Percentiles rank a stretch among this genome's conserved stretches.
phyloP scores from a whole-genome alignment of 2,888 invertebrate genomes.

The Leptinotarsa peninsularis region DNA sequence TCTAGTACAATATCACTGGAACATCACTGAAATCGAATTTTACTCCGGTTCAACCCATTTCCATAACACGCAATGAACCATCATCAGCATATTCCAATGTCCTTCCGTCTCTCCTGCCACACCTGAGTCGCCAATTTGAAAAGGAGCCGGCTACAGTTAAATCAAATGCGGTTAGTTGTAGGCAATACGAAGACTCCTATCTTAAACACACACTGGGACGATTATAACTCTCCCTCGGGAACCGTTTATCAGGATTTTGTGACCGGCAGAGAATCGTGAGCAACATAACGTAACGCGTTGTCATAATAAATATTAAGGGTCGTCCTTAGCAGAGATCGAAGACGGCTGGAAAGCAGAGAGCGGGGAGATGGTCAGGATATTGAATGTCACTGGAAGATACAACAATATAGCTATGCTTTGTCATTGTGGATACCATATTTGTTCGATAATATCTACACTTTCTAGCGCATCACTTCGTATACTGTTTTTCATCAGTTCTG shows the following conservation, averaged over 20 bases:
- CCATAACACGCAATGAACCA: no score
- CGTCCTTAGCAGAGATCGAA: neutral
- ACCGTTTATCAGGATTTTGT: conserved; percentile 51
- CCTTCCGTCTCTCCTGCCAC: neutral
- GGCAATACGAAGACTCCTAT: neutral
- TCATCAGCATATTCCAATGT: no score
- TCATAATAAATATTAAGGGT: conserved; percentile 17
- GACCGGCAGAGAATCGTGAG: conserved; percentile 41
- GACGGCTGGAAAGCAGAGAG: neutral
- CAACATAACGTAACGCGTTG: conserved; percentile 33
- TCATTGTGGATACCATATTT: no score
- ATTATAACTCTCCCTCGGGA: conserved; percentile 16
- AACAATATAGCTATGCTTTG: no score
- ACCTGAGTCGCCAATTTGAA: conserved; percentile 7
- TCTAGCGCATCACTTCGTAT: no score
- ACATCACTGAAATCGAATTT: no score
- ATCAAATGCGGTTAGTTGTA: neutral
- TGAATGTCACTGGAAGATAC: no score
- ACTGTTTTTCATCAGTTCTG: no score
- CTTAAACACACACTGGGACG: conserved; percentile 17
- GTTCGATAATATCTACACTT: no score
- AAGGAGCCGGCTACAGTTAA: neutral
- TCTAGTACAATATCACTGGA: no score
- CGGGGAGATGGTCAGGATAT: no score
- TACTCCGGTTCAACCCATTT: no score